Evolutionary conservation across 2,113 vertebrate species (phyloP).

Genomic region (Osmerus eperlanus): DNA sequence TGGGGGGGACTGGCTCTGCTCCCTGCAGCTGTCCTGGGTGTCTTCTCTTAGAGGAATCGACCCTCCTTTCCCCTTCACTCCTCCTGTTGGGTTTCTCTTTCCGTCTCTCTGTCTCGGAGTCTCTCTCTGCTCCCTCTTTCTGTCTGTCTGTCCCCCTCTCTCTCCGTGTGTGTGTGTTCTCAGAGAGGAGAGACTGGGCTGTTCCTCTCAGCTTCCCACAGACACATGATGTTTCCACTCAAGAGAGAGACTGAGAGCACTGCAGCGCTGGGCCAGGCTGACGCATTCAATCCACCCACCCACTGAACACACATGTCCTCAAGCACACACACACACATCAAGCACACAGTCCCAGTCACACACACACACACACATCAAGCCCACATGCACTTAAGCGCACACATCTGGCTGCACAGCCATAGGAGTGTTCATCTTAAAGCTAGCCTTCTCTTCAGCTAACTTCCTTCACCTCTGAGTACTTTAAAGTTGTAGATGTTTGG

Average conservation of each 20-base stretch:
- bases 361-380: neutral
- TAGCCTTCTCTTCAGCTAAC: no score
- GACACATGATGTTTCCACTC: slow-evolving; percentile 67
- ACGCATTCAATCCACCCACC: slow-evolving; percentile 63
- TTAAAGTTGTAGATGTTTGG: neutral
- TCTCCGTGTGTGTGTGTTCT: slow-evolving; percentile 24
- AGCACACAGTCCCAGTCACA: neutral
- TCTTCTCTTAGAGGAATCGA: neutral
- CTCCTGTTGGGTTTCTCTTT: neutral
- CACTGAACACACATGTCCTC: slow-evolving; percentile 35
- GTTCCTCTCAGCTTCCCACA: slow-evolving; percentile 55
- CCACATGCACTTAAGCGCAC: neutral
- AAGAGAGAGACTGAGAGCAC: slow-evolving; percentile 46
- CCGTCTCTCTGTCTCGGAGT: slow-evolving; percentile 15
- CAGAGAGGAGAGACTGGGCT: slow-evolving; percentile 44
- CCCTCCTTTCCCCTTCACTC: slow-evolving; percentile 1
- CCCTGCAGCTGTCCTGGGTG: neutral
- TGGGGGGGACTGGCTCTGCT: neutral
- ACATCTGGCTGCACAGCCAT: no score
- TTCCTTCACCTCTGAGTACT: no score
- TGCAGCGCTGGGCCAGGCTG: slow-evolving; percentile 50
- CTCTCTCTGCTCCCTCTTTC: slow-evolving; percentile 13
- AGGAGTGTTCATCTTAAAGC: no score
- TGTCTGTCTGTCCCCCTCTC: slow-evolving; percentile 14
- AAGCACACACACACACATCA: slow-evolving; percentile 11